Evolutionary conservation across 2,797 vertebrate species (phyloP).

Genomic region (Spondyliosoma cantharus): DNA sequence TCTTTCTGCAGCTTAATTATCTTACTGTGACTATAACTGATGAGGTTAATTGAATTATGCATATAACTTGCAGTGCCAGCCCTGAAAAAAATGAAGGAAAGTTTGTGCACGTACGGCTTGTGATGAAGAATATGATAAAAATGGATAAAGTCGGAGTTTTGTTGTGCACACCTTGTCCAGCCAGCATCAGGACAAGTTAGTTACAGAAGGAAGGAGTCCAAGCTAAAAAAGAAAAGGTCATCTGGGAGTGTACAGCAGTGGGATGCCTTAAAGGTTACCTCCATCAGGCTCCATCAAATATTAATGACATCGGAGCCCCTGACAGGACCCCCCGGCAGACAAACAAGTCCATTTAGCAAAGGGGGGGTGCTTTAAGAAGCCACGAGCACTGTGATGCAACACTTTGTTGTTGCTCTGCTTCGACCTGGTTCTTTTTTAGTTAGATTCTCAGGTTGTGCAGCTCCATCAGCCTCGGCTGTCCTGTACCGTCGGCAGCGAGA

Average conservation of each 20-base stretch:
- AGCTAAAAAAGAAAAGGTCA: slow-evolving; percentile 78
- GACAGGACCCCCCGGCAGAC: slow-evolving; percentile 67
- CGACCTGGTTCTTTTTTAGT: slow-evolving; percentile 7
- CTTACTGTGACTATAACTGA: background rate
- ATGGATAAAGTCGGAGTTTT: background rate
- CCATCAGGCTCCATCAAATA: slow-evolving; percentile 78
- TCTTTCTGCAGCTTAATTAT: background rate
- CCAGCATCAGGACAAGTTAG: slow-evolving; percentile 39
- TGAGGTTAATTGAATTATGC: background rate
- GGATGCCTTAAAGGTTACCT: slow-evolving; percentile 80
- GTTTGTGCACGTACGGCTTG: background rate
- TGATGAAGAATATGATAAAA: background rate
- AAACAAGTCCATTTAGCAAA: slow-evolving; percentile 67
- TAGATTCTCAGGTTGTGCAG: background rate
- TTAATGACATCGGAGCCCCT: slow-evolving; percentile 71
- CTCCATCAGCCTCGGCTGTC: background rate
- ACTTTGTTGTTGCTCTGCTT: slow-evolving; percentile 12
- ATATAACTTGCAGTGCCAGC: background rate
- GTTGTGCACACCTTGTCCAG: slow-evolving; percentile 27
- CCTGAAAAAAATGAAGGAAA: too few species aligned
- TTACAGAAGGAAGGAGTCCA: slow-evolving; percentile 58
- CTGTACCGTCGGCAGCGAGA: background rate
- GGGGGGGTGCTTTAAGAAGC: slow-evolving; percentile 38
- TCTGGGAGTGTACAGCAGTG: slow-evolving; percentile 61
- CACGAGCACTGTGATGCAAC: slow-evolving; percentile 37